Evolutionary conservation across 2,113 vertebrate species (phyloP), one percentile per base, ranked within the genome.

Genomic region (Trogon melanurus): DNA sequence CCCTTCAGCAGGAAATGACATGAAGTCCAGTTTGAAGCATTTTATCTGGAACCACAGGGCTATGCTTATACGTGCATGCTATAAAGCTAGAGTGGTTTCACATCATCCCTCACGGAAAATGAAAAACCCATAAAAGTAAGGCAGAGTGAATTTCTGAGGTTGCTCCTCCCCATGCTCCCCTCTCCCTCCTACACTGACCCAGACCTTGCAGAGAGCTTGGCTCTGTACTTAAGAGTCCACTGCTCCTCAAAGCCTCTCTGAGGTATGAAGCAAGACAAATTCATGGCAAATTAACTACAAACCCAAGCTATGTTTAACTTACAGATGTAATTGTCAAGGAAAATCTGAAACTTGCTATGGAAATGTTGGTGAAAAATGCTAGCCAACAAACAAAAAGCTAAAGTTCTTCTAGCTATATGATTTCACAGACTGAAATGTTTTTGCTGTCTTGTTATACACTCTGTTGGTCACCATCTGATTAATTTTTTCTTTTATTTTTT

Each of bases 1-100:
- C 86, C 85, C 95, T 96, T 93, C 85, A 83, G 94, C 54, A 5
- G 29, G 30, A 80, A 89, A 92, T 91, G 89, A 74, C 62, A 78
- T 79, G 54, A 95, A 89, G 51, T 76, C 45, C n/a, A 64, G 7
- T 71, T 85, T 56, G 88, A 94, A 91, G 62, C 18, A 30, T 85
- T 95, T 96, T 57, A 18, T 93, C 75, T 87, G 82, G 91, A 87
- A 65, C 13, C 38, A 44, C 34, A 88, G 44, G 8, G 18, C 85
- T 89, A 30, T 71, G 32, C n/a, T 44, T 83, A 22, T 36, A 56
- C 13, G 16, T 2, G 3, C 25, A 23, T 20, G 29, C 36, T 76
- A 27, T 48, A 86, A 90, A 88, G 38, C 19, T 4, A 17, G 53
- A 13, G 11, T n/a, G 19, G 16, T 51, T 90, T 81, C 32, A 90